Conservation (phyloP, 2,888 invertebrate genomes). For the Apodemia hepburni region DNA sequence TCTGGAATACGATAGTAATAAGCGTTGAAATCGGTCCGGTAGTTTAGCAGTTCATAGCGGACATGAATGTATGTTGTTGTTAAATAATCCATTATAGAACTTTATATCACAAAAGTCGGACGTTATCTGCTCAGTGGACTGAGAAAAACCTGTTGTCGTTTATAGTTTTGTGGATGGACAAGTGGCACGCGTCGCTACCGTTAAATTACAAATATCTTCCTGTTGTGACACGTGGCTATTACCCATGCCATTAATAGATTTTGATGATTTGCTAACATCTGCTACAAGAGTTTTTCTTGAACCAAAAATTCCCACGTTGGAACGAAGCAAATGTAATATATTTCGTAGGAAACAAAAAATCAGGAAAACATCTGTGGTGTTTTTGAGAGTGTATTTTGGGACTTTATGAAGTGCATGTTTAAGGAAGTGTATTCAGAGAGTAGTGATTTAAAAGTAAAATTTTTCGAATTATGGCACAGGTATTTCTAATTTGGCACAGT, state of each 20-base stretch:
- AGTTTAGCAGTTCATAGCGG: too few species aligned
- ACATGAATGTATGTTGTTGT: too few species aligned
- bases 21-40: too few species aligned
- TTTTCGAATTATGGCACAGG: not conserved
- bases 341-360: conserved; percentile 53
- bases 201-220: conserved; percentile 54
- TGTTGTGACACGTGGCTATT: conserved; percentile 63
- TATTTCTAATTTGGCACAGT: not conserved
- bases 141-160: conserved; percentile 53
- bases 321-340: conserved; percentile 45
- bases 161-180: conserved; percentile 56
- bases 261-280: conserved; percentile 58
- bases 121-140: conserved; percentile 16
- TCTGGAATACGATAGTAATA: too few species aligned
- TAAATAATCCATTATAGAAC: too few species aligned
- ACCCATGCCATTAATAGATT: conserved; percentile 31
- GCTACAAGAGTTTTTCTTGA: conserved; percentile 45
- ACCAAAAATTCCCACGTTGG: conserved; percentile 64
- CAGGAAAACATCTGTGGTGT: conserved; percentile 58
- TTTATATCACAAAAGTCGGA: too few species aligned
- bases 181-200: conserved; percentile 61
- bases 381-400: conserved; percentile 61
- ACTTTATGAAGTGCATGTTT: conserved; percentile 41
- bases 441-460: not conserved
- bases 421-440: not conserved